Conservation (phyloP, 2,113 vertebrate genomes). For the Prunella himalayana region DNA sequence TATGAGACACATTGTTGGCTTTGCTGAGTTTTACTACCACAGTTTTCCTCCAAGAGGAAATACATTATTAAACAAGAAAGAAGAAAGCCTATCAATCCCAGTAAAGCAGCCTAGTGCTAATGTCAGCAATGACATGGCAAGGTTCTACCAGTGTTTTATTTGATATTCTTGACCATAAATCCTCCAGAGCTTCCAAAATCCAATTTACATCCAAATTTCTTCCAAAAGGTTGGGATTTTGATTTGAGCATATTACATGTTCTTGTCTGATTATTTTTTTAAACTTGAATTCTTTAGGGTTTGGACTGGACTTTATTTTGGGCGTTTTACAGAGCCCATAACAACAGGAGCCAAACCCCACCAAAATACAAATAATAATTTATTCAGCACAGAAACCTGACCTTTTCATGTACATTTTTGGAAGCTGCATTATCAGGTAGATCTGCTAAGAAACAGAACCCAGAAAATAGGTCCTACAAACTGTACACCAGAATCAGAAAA, state of each 20-base stretch:
- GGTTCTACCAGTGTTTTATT: neutral
- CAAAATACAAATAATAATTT: neutral
- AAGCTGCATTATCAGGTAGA: neutral
- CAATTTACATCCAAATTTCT: neutral
- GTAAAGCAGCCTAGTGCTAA: neutral
- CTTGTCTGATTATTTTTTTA: neutral
- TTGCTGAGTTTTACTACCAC: conserved; percentile 35
- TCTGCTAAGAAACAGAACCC: conserved; percentile 35
- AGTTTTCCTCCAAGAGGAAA: conserved; percentile 50
- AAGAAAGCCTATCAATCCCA: neutral
- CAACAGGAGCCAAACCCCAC: neutral
- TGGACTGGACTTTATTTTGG: neutral
- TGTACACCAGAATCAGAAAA: conserved; percentile 29
- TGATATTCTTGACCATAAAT: neutral
- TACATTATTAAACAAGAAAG: conserved; percentile 30
- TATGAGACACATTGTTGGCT: conserved; percentile 32
- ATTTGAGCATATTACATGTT: neutral
- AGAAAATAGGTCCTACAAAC: neutral
- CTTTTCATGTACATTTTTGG: neutral
- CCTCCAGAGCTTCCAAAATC: neutral
- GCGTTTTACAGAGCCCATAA: neutral
- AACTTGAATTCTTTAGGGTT: neutral
- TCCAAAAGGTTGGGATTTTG: neutral
- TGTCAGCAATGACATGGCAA: neutral
- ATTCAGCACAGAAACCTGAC: neutral